Conservation (phyloP, 2,888 invertebrate species). For the Scaptomyza tumidula region DNA sequence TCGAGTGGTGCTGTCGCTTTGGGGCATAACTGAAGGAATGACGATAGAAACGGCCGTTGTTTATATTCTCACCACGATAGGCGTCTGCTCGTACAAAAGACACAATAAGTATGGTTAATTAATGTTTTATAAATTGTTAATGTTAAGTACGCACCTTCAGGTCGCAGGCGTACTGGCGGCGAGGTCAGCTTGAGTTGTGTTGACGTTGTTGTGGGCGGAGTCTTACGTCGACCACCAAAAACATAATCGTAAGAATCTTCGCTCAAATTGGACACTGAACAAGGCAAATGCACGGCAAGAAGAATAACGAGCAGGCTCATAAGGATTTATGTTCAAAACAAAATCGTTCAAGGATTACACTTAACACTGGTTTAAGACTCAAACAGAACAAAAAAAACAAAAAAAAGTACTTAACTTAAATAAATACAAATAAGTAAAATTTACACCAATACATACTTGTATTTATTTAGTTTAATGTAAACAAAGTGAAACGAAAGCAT, state of each 20-base stretch:
- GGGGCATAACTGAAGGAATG: conserved; percentile 85
- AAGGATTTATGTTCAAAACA: conserved; percentile 40
- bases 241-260: conserved; percentile 85
- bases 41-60: conserved; percentile 85
- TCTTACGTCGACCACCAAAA: conserved; percentile 85
- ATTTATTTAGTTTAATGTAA: not conserved
- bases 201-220: conserved; percentile 84
- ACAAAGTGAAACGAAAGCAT: conserved; percentile 13
- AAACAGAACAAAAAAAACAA: conserved; percentile 4
- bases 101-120: conserved; percentile 1
- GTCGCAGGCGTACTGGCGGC: conserved; percentile 85
- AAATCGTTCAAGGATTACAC: conserved; percentile 37
- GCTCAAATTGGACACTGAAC: conserved; percentile 85
- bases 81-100: conserved; percentile 70
- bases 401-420: conserved; percentile 7
- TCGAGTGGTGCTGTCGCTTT: conserved; percentile 83
- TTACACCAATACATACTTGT: not conserved
- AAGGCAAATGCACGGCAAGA: conserved; percentile 40
- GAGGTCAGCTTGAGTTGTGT: conserved; percentile 85
- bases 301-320: conserved; percentile 59
- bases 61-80: conserved; percentile 82
- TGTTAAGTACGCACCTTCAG: conserved; percentile 80
- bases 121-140: not conserved
- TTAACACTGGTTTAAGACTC: conserved; percentile 22
- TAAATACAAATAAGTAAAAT: conserved; percentile 2